Percentiles rank a stretch among this genome's conserved stretches.
Conservation (phyloP, 2,888 invertebrate species). For the Eupithecia centaureata region DNA sequence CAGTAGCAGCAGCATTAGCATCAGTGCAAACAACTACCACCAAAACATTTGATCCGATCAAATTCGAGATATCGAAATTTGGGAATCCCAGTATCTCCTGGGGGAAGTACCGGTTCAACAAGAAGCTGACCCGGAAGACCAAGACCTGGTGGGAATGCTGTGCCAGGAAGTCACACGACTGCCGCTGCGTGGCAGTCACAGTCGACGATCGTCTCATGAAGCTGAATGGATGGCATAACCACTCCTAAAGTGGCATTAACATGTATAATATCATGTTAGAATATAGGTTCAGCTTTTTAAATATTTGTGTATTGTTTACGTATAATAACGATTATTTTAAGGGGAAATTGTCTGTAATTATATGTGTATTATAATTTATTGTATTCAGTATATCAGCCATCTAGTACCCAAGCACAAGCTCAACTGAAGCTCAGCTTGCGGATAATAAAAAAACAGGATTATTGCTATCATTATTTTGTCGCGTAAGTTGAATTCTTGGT, state of each 20-base stretch:
- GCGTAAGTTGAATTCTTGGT: too few relatives aligned
- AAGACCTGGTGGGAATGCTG: constrained; percentile 79
- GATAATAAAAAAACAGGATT: too few relatives aligned
- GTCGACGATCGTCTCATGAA: constrained; percentile 66
- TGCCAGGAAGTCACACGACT: constrained; percentile 60
- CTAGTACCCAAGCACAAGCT: too few relatives aligned
- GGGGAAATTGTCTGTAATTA: too few relatives aligned
- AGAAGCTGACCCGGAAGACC: constrained; percentile 63
- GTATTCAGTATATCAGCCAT: too few relatives aligned
- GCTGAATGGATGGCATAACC: constrained; percentile 74
- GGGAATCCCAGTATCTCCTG: constrained; percentile 72
- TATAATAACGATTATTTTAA: too few relatives aligned
- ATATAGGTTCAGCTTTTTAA: not conserved
- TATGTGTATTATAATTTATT: too few relatives aligned
- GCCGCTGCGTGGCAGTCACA: constrained; percentile 71
- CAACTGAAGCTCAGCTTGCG: too few relatives aligned
- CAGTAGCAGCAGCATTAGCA: not conserved
- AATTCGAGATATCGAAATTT: constrained; percentile 66
- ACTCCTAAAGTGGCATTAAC: constrained; percentile 43
- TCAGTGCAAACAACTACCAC: not conserved
- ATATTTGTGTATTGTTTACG: too few relatives aligned
- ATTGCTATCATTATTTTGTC: too few relatives aligned
- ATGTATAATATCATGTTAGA: not conserved
- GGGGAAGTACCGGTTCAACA: constrained; percentile 72
- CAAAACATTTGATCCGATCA: constrained; percentile 46